Conservation (phyloP, 2,888 invertebrate genomes). For the Melinaea marsaeus region DNA sequence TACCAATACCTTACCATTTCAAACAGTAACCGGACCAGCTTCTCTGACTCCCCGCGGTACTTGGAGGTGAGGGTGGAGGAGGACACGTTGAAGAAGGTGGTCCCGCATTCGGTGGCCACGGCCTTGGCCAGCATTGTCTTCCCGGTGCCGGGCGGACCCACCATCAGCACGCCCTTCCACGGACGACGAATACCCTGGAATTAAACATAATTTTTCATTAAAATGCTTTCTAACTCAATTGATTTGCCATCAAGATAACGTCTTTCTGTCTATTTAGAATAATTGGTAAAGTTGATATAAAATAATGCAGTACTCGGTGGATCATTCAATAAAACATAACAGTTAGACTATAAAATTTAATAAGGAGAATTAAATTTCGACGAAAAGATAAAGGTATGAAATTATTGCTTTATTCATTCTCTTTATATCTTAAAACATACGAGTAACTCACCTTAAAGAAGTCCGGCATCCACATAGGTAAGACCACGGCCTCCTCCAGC, state of each 20-base stretch:
- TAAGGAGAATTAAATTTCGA: too few species aligned
- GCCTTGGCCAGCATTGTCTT: slow-evolving; percentile 99
- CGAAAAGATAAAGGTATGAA: background rate
- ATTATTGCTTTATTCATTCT: background rate
- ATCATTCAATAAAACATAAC: too few species aligned
- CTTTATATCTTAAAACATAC: background rate
- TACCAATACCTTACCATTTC: slow-evolving; percentile 88
- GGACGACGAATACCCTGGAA: slow-evolving; percentile 92
- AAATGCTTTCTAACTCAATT: too few species aligned
- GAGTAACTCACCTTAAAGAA: slow-evolving; percentile 90
- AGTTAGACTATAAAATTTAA: too few species aligned
- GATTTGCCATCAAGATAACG: too few species aligned
- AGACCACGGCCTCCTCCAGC: slow-evolving; percentile 97
- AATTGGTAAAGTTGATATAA: too few species aligned
- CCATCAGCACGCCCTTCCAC: slow-evolving; percentile 98
- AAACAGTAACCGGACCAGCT: slow-evolving; percentile 95
- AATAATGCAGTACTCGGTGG: too few species aligned
- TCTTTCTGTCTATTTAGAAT: too few species aligned
- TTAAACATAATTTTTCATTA: background rate
- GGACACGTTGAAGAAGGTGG: slow-evolving; percentile 98
- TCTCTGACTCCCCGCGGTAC: slow-evolving; percentile 99
- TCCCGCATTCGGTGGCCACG: slow-evolving; percentile 98
- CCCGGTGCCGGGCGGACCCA: slow-evolving; percentile 94
- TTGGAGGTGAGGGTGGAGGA: slow-evolving; percentile 98
- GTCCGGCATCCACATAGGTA: slow-evolving; percentile 98